phyloP scores from a whole-genome alignment of 2,888 invertebrate genomes.

The Andrena fulva region DNA sequence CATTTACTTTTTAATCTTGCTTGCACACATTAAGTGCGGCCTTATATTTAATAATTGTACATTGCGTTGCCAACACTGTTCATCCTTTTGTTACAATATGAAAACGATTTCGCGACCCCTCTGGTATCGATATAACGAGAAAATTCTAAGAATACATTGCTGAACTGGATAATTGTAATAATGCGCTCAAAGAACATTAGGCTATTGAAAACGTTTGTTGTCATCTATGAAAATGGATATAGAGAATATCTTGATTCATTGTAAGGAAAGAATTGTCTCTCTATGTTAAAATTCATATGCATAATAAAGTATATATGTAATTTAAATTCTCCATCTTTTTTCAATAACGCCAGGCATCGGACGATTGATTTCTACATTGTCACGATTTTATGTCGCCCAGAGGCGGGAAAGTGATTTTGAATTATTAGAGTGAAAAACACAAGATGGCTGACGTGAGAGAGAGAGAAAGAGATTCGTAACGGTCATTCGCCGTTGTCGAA shows the following conservation, averaged over 20 bases:
- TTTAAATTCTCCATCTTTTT: slow-evolving; percentile 56
- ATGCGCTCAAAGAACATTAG: slow-evolving; percentile 62
- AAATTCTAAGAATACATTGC: slow-evolving; percentile 27
- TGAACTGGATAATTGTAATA: slow-evolving; percentile 41
- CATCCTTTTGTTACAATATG: slow-evolving; percentile 10
- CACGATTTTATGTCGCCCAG: background rate
- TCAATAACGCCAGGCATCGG: background rate
- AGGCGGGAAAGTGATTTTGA: background rate
- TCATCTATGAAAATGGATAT: slow-evolving; percentile 59
- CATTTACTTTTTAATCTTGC: slow-evolving; percentile 42
- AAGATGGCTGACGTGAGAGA: background rate
- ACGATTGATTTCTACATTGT: slow-evolving; percentile 9
- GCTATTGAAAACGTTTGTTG: slow-evolving; percentile 61
- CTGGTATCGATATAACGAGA: slow-evolving; percentile 58
- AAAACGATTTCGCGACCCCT: slow-evolving; percentile 39
- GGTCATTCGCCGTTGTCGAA: background rate
- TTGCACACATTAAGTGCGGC: slow-evolving; percentile 8
- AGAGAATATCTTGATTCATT: slow-evolving; percentile 68
- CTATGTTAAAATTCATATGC: slow-evolving; percentile 76
- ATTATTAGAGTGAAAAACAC: background rate
- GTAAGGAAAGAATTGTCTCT: slow-evolving; percentile 75
- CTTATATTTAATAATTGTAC: slow-evolving; percentile 27
- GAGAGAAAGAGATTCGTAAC: background rate
- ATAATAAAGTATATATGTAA: slow-evolving; percentile 78
- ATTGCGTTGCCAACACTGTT: slow-evolving; percentile 37